Evolutionary conservation across 2,888 invertebrate genomes (phyloP).

Genomic region (Tetrapedia diversipes): DNA sequence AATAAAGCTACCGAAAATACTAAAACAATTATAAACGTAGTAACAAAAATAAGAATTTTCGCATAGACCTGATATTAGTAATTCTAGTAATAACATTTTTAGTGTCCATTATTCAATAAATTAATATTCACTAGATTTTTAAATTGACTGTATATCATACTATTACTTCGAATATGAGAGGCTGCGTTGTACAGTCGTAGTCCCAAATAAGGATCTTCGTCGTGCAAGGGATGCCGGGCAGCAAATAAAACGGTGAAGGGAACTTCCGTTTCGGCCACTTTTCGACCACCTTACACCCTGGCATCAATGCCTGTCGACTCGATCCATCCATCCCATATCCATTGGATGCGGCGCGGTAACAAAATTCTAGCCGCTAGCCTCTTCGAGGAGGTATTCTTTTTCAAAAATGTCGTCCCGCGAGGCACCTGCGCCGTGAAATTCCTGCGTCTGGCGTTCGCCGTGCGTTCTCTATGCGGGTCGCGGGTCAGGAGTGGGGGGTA

Average conservation of each 20-base stretch:
- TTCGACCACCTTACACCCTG: slow-evolving; percentile 5
- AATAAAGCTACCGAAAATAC: no score
- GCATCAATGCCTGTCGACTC: slow-evolving; percentile 35
- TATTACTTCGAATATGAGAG: no score
- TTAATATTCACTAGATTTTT: no score
- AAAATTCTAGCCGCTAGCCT: slow-evolving; percentile 12
- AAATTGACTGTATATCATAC: no score
- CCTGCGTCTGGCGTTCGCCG: slow-evolving; percentile 37
- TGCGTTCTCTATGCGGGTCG: slow-evolving; percentile 20
- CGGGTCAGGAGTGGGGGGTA: slow-evolving; percentile 27
- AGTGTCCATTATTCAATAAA: no score
- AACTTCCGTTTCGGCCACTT: slow-evolving; percentile 26
- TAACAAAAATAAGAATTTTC: no score
- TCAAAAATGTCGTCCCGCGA: slow-evolving; percentile 39
- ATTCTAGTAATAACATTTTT: no score
- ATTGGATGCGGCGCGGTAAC: slow-evolving; percentile 16
- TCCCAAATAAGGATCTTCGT: not conserved
- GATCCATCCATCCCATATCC: slow-evolving; percentile 5
- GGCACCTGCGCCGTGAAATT: slow-evolving; percentile 61
- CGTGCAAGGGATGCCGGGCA: not conserved
- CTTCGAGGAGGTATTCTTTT: slow-evolving; percentile 43
- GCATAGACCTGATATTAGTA: no score
- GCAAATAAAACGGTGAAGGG: slow-evolving; percentile 3
- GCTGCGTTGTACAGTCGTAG: no score
- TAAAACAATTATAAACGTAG: no score